These are phyloP conservation scores for Diuraphis noxia DNA, from an alignment of 1,140 invertebrate species.

Conservation along the genomic window DNA sequence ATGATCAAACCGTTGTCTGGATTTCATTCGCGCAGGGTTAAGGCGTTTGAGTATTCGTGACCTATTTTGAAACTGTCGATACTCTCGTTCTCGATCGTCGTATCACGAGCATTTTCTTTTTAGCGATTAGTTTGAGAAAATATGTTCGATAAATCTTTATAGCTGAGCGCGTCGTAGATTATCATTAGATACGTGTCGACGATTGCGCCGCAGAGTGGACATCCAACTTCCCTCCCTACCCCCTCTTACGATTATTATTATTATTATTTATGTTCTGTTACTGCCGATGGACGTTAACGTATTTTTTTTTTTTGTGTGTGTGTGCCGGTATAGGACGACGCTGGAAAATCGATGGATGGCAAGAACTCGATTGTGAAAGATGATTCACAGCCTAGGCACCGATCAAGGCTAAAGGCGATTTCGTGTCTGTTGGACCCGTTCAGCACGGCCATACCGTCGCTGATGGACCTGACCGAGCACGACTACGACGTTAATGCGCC, in stretches of 20 bases:
- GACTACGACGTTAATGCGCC: constrained; percentile 67
- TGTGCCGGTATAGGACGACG: neutral
- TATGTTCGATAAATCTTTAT: too few species aligned
- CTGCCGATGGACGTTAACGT: neutral
- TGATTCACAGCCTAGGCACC: neutral
- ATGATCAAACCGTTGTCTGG: too few species aligned
- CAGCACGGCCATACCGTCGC: constrained; percentile 60
- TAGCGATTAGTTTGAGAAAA: too few species aligned
- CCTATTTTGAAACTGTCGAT: too few species aligned
- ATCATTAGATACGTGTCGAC: too few species aligned
- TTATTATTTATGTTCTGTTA: neutral
- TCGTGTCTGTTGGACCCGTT: constrained; percentile 61
- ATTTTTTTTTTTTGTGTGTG: neutral
- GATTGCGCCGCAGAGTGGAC: too few species aligned
- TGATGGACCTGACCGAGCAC: constrained; percentile 63
- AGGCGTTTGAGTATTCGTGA: too few species aligned
- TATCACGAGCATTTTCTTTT: too few species aligned
- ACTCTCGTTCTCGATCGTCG: too few species aligned
- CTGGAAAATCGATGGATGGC: neutral
- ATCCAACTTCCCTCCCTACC: too few species aligned
- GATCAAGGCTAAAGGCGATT: constrained; percentile 58
- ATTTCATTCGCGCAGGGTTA: too few species aligned
- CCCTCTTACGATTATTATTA: neutral
- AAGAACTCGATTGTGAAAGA: neutral
- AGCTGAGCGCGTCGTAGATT: too few species aligned